phyloP scores from a whole-genome alignment of 2,113 vertebrate genomes.

The Actinemys pallida region DNA sequence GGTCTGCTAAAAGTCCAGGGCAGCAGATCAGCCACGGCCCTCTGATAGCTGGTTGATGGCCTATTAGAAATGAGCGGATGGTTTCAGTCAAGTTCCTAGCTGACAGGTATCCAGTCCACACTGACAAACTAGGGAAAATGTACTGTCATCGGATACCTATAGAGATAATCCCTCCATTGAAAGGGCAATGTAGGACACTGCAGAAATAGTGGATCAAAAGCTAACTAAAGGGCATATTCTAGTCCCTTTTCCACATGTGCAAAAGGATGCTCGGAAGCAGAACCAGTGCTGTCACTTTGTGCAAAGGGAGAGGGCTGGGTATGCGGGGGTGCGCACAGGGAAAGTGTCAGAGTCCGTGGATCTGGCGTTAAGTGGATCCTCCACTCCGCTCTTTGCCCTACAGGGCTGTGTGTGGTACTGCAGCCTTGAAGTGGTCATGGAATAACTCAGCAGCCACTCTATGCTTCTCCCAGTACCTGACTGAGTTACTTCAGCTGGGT shows the following conservation, averaged over 20 bases:
- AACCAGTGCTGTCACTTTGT: background rate
- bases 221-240: background rate
- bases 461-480: background rate
- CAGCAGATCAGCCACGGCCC: background rate
- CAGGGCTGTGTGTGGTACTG: rapidly evolving
- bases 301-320: background rate
- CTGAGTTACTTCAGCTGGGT: background rate
- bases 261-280: background rate
- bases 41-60: background rate
- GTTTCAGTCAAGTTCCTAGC: background rate
- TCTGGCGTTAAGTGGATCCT: background rate
- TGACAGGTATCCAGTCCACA: background rate
- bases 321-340: background rate
- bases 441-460: no score
- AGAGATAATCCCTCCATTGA: background rate
- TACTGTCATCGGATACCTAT: background rate
- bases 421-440: background rate
- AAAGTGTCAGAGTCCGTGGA: background rate
- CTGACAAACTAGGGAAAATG: background rate
- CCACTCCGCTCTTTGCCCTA: background rate
- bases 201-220: background rate
- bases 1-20: background rate
- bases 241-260: background rate
- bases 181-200: background rate
- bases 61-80: background rate